A percentile compares a stretch with the other conserved stretches of the same genome.
phyloP scores from a whole-genome alignment of 35 echinoderm and acorn worm genomes.

The Heliocidaris tuberculata region DNA sequence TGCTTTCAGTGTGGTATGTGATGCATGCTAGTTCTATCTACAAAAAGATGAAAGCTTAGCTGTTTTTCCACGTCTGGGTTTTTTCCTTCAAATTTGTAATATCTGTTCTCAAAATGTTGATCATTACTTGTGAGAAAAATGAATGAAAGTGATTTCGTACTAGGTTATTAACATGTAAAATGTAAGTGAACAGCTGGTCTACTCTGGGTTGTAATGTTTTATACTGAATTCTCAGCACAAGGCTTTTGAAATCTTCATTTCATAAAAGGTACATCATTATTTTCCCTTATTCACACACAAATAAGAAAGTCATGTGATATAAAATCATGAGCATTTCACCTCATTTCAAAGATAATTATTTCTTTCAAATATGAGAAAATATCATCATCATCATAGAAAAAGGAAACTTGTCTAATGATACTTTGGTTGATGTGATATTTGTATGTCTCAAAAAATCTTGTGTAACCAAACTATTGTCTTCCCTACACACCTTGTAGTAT shows the following conservation, averaged over 20 bases:
- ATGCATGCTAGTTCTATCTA: not conserved
- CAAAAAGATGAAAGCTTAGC: not conserved
- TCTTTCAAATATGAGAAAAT: not conserved
- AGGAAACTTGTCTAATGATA: not conserved
- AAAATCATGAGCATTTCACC: not conserved
- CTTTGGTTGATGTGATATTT: not conserved
- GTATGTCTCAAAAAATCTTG: not conserved
- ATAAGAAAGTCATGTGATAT: not conserved
- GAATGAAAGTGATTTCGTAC: not conserved
- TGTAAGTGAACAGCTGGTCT: not conserved
- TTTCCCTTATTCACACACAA: not conserved
- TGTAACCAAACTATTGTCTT: not conserved
- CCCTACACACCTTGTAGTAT: not conserved
- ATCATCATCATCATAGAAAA: not conserved
- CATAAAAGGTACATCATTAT: not conserved
- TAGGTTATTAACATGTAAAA: not conserved
- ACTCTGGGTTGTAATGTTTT: too few relatives aligned
- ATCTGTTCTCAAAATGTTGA: not conserved
- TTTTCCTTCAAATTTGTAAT: not conserved
- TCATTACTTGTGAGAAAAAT: not conserved
- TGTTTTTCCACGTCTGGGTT: not conserved
- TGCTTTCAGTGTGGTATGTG: not conserved
- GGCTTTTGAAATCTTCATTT: too few relatives aligned
- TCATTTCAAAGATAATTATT: not conserved
- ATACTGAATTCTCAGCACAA: too few relatives aligned